Evolutionary conservation across 2,113 vertebrate genomes (phyloP), one percentile per base, ranked within the genome.

Genomic region (Prionailurus bengalensis): DNA sequence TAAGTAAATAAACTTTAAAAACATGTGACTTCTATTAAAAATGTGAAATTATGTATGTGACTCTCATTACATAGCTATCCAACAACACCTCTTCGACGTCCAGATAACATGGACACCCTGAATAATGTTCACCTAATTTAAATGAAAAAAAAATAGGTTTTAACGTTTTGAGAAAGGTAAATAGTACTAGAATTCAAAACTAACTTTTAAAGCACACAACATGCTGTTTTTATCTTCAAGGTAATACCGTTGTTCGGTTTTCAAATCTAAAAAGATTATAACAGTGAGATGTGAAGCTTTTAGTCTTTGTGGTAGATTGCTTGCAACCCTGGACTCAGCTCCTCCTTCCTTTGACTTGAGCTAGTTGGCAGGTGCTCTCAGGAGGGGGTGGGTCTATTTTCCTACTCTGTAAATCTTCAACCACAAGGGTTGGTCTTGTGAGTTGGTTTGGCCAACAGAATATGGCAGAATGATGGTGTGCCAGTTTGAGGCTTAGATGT

Each of bases 241-340:
- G 39, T 63, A 83, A 61, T 36, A 3, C 3, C 1, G 6, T 39
- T 82, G 21, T 89, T 90, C 23, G 90, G 42, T 68, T 61, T 78
- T 86, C 79, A 92, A 97, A 66, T 11, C 39, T 83, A 48, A 76
- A 94, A 96, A 73, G 15, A 9, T 27, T 93, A 13, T 23, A 79
- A 91, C 74, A 29, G 4, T 51, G 13, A 95, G 48, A 81, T 58
- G 2, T 66, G 39, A 73, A 70, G 9, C 5, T 81, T 91, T 95
- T 45, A 61, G 31, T 51, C 82, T 92, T 94, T 66, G 48, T 66
- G 74, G 23, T 73, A 79, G 21, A 73, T 39, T 83, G 21, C 39
- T 93, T 61, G 12, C 9, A 84, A 96, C 87, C 61, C 17, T 61
- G 11, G 25, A 78, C 39, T 83, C 23, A 31, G 10, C 74, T 80